A percentile compares a stretch with the other conserved stretches of the same genome.
These are phyloP conservation scores for Ia io DNA, from an alignment of 2,113 vertebrate genomes.

Conservation along the genomic window DNA sequence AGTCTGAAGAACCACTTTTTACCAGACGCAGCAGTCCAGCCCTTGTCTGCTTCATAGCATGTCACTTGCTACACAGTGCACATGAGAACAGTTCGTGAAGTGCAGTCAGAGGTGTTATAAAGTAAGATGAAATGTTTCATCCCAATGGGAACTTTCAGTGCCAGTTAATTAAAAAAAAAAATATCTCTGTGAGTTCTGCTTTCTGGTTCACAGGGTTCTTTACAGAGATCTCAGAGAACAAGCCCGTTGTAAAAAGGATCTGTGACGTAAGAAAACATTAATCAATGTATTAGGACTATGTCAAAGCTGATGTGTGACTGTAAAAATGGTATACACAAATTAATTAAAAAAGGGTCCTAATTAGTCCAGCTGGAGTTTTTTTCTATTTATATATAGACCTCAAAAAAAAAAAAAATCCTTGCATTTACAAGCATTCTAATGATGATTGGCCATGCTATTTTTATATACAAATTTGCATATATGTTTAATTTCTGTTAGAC, in stretches of 20 bases:
- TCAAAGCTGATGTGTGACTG: conserved; percentile 67
- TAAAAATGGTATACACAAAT: conserved; percentile 77
- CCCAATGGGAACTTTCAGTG: conserved; percentile 66
- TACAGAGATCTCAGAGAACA: conserved; percentile 60
- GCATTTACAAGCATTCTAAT: conserved; percentile 81
- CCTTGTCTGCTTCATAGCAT: conserved; percentile 55
- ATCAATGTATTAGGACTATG: conserved; percentile 56
- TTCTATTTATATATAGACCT: conserved; percentile 65
- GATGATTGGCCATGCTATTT: conserved; percentile 80
- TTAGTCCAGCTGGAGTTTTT: conserved; percentile 84
- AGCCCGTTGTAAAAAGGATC: conserved; percentile 58
- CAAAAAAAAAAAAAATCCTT: conserved; percentile 80
- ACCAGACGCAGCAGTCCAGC: conserved; percentile 71
- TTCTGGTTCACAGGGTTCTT: conserved; percentile 75
- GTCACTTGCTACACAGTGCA: conserved; percentile 72
- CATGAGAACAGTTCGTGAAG: conserved; percentile 64
- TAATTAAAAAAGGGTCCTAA: conserved; percentile 78
- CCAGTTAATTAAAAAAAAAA: conserved; percentile 44
- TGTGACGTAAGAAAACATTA: conserved; percentile 64
- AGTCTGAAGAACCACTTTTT: conserved; percentile 62
- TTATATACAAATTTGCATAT: conserved; percentile 85
- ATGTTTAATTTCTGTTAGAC: conserved; percentile 77
- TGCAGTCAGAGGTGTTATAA: conserved; percentile 71
- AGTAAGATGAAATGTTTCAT: conserved; percentile 67
- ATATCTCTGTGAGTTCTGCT: conserved; percentile 48